Evolutionary conservation across 1,140 invertebrate genomes (phyloP), one percentile per base, ranked within the genome.

Genomic region (Lasioglossum baleicum): DNA sequence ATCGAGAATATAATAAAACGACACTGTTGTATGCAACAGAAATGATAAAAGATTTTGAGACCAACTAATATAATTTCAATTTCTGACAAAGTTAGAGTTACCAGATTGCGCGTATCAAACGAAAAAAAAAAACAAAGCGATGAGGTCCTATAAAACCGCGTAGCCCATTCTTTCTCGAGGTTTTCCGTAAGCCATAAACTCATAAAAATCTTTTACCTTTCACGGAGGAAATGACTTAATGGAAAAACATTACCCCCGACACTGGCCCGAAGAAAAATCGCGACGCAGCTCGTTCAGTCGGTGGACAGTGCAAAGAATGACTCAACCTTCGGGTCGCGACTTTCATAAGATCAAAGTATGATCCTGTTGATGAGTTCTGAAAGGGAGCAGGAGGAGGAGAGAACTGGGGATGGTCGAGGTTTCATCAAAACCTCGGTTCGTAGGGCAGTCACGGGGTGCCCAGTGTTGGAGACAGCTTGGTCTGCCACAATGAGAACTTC

Each of bases 401-500:
- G 68, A 26, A 26, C 56, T 20, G 17, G 56, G 8, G 20, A 20
- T 40, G 31, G 35, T 15, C 35, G 42, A 40, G 71, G 63, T 69
- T 85, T 85, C 79, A 67, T 84, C 79, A 61, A 81, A 85, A 81
- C 83, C 66, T 63, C 61, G 81, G 1, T 22, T 17, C 26, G 11
- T 20, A 13, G n/a, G 42, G 11, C 22, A 40, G 35, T 22, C 64
- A 17, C 60, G 75, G 70, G 83, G 42, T 75, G 58, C 63, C 76
- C 20, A 13, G 22, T 63, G 60, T 2, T 40, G 40, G 51, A 69
- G 82, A 73, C 68, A 80, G 72, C 66, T 81, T 44, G 70, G 51
- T 31, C 68, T 17, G 66, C 77, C 79, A 80, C 84, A 86, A 86
- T 86, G 64, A 81, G 42, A 71, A 83, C 80, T 86, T 66, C 40